These are phyloP conservation scores for Tetragonula clypearis DNA, from an alignment of 1,140 invertebrate species.

Conservation along the genomic window DNA sequence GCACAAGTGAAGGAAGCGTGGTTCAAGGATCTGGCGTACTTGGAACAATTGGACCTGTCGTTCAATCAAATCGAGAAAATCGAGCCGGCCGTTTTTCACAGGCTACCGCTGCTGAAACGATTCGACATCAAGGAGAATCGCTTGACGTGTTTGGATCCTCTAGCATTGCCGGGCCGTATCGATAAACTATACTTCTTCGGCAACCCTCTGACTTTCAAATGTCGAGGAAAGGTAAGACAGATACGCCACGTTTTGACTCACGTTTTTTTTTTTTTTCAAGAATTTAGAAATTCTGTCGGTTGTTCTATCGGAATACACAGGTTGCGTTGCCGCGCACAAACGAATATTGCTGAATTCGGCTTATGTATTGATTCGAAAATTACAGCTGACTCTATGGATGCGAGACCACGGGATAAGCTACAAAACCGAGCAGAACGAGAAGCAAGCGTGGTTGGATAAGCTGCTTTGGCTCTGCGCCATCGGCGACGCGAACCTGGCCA, in stretches of 20 bases:
- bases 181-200: conserved; percentile 72
- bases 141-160: conserved; percentile 65
- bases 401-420: conserved; percentile 73
- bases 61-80: conserved; percentile 70
- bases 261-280: neutral
- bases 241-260: neutral
- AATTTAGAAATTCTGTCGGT: neutral
- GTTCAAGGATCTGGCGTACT: conserved; percentile 64
- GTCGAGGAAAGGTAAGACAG: conserved; percentile 71
- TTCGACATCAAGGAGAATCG: conserved; percentile 72
- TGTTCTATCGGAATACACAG: too few relatives aligned
- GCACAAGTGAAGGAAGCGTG: conserved; percentile 57
- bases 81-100: conserved; percentile 60
- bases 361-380: conserved; percentile 43
- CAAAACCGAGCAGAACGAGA: conserved; percentile 48
- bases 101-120: conserved; percentile 59
- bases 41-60: conserved; percentile 75
- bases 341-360: neutral
- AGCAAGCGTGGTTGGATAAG: conserved; percentile 69
- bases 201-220: conserved; percentile 70
- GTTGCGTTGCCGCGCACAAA: neutral
- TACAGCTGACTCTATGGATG: conserved; percentile 76
- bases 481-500: conserved; percentile 55
- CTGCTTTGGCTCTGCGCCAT: conserved; percentile 75
- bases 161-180: conserved; percentile 61